These are phyloP conservation scores for Erebia aethiops DNA, from an alignment of 2,888 invertebrate species.

Conservation along the genomic window DNA sequence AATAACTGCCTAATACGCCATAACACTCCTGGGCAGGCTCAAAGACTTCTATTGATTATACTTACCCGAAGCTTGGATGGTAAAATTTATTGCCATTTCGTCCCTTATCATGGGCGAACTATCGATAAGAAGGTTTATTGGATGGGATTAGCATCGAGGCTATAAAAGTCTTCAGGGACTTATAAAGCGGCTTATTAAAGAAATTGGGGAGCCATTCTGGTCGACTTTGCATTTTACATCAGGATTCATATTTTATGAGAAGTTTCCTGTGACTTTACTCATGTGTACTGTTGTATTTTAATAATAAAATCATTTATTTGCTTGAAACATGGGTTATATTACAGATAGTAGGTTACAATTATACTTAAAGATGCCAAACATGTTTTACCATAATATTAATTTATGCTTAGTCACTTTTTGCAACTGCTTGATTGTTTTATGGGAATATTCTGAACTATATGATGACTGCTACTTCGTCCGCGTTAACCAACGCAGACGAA, in stretches of 20 bases:
- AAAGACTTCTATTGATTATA: slow-evolving; percentile 17
- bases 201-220: background rate
- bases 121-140: slow-evolving; percentile 41
- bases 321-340: too few relatives aligned
- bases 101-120: slow-evolving; percentile 42
- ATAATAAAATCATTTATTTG: too few relatives aligned
- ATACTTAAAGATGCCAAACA: too few relatives aligned
- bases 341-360: too few relatives aligned
- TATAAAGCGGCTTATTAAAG: slow-evolving; percentile 21
- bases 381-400: too few relatives aligned
- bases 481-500: too few relatives aligned
- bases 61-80: slow-evolving; percentile 35
- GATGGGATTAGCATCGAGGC: slow-evolving; percentile 37
- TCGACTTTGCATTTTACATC: background rate
- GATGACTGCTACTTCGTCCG: too few relatives aligned
- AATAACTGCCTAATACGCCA: slow-evolving; percentile 2
- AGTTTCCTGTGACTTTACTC: background rate
- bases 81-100: slow-evolving; percentile 41
- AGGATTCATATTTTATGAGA: background rate
- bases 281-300: background rate
- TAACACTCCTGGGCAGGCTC: background rate
- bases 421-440: background rate
- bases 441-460: too few relatives aligned
- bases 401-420: background rate
- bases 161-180: slow-evolving; percentile 25